A percentile compares a stretch with the other conserved stretches of the same genome.
Conservation (phyloP, 2,888 invertebrate genomes). For the Volucella bombylans region DNA sequence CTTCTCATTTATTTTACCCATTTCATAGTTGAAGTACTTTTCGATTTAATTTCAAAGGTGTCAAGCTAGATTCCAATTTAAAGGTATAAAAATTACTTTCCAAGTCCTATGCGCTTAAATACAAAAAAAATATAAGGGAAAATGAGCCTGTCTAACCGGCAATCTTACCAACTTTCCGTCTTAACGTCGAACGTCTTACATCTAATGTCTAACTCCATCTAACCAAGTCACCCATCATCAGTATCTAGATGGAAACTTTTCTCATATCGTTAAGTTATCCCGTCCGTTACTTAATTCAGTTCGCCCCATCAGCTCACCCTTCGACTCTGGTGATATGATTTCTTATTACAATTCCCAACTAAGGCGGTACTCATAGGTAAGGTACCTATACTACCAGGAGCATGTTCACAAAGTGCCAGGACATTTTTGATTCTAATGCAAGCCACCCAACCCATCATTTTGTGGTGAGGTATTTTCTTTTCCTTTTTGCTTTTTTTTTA, state of each 20-base stretch:
- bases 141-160: not conserved
- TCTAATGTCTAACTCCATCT: not conserved
- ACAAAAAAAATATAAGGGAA: not conserved
- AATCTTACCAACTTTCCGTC: not conserved
- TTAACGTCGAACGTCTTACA: no score
- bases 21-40: conserved; percentile 15
- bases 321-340: conserved; percentile 15
- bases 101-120: conserved; percentile 3
- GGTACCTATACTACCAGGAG: no score
- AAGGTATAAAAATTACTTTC: conserved; percentile 18
- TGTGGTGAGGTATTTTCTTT: not conserved
- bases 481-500: conserved; percentile 3
- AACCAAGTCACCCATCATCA: conserved; percentile 50
- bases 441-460: not conserved
- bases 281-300: conserved; percentile 40
- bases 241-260: conserved; percentile 67
- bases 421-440: no score
- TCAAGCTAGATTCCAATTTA: conserved; percentile 31
- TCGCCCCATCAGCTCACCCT: not conserved
- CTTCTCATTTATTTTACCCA: conserved; percentile 42
- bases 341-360: conserved; percentile 23
- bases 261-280: conserved; percentile 60
- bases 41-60: conserved; percentile 45
- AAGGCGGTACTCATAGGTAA: not conserved
- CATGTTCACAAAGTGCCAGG: no score